Base-by-base conservation (phyloP, 2,888 invertebrate species). In the Steinernema carpocapsae region DNA sequence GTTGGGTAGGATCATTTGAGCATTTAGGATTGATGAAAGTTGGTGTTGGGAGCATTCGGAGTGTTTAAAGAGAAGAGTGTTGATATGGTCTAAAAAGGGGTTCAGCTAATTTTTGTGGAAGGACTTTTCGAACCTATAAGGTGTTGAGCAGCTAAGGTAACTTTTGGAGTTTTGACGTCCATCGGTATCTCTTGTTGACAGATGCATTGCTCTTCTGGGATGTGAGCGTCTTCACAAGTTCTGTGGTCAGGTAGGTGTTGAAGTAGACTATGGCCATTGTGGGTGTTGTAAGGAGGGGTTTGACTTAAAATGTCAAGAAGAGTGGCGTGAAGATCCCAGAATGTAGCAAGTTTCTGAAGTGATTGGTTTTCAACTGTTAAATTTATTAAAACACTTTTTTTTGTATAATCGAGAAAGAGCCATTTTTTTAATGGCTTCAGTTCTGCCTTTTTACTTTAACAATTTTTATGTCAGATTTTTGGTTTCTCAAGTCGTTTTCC, bases 121-220 rank as follows among this genome's bases (percentile, higher is more conserved):
- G n/a, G n/a, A n/a, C n/a, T n/a, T n/a, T n/a, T n/a, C n/a, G n/a
- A n/a, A n/a, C n/a, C n/a, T n/a, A n/a, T n/a, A n/a, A n/a, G n/a
- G n/a, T 48, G 48, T 48, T 48, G n/a, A 48, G 48, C 19, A 10
- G n/a, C 6, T n/a, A 17, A 48, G 48, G n/a, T 6, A 3, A 48
- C 19, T n/a, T n/a, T n/a, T n/a, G n/a, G n/a, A n/a, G n/a, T n/a
- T n/a, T n/a, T n/a, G n/a, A n/a, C n/a, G n/a, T n/a, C n/a, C n/a
- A n/a, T n/a, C 75, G 70, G 19, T n/a, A 72, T 74, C 74, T 84
- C 85, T 19, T 59, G 70, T 48, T 84, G 79, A 71, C 86, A 86
- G 29, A 84, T 79, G 75, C 86, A 86, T 75, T 80, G 85, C 52
- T 86, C 85, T 64, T 85, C 81, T 17, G 86, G 86, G 22, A 86